Evolutionary conservation across 1,140 invertebrate genomes (phyloP).

Genomic region (Tetramorium alpestre): DNA sequence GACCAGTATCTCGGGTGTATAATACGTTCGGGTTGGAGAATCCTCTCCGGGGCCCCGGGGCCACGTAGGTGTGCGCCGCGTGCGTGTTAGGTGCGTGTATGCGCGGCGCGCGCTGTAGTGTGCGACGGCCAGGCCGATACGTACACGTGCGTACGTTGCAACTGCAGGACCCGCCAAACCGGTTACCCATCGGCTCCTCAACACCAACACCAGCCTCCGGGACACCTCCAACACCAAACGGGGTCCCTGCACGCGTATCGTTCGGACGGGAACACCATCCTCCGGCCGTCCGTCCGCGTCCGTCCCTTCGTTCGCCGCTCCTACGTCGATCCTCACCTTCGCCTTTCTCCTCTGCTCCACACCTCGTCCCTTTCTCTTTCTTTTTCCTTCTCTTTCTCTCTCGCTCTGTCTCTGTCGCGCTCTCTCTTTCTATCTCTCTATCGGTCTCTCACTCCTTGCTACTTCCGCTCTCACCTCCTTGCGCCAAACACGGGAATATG

Average conservation of each 20-base stretch:
- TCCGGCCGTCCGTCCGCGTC: constrained; percentile 52
- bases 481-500: constrained; percentile 67
- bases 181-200: constrained; percentile 82
- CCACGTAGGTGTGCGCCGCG: constrained; percentile 46
- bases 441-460: neutral
- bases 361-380: constrained; percentile 10
- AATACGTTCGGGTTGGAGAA: constrained; percentile 78
- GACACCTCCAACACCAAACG: constrained; percentile 80
- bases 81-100: constrained; percentile 53
- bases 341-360: constrained; percentile 2
- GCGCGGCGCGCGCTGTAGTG: constrained; percentile 46
- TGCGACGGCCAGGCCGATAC: constrained; percentile 70
- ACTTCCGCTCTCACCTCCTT: constrained; percentile 23
- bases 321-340: constrained; percentile 29
- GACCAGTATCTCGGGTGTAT: constrained; percentile 82
- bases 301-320: neutral
- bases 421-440: neutral
- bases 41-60: constrained; percentile 63
- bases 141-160: constrained; percentile 79
- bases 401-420: neutral
- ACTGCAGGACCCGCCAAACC: constrained; percentile 84
- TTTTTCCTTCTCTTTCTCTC: constrained; percentile 12
- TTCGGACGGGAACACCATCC: constrained; percentile 71
- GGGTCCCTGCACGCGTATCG: constrained; percentile 66
- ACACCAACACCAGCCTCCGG: constrained; percentile 77